Evolutionary conservation across 2,888 invertebrate genomes (phyloP), one percentile per base, ranked within the genome.

Genomic region (Portevinia maculata): DNA sequence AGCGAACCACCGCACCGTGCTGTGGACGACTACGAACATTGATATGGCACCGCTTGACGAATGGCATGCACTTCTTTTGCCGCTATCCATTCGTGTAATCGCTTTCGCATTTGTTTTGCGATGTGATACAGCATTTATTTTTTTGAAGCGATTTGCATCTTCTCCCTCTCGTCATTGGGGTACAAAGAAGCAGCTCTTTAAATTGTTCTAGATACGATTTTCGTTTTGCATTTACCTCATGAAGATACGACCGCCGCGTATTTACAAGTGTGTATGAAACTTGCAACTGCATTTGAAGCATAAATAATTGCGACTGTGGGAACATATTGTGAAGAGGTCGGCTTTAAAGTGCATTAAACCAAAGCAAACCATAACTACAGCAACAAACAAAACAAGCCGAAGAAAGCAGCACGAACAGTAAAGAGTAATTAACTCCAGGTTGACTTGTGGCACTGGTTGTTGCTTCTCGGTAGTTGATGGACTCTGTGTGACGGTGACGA

Each of bases 351-450:
- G 48, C 53, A 64, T 19, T 44, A 55, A 46, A 13, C 50, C 39
- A 32, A 8, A n/a, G 13, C 30, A 62, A 39, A 44, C 15, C 19
- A 37, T 9, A 21, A 17, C n/a, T 15, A n/a, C n/a, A n/a, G 41
- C 24, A 32, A 21, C 32, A 62, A n/a, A n/a, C n/a, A n/a, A n/a
- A n/a, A n/a, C n/a, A n/a, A n/a, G n/a, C 19, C 34, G 46, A 71
- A 53, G 74, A 79, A 69, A 74, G 62, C 55, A 57, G 57, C 52
- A 76, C 81, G 65, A 81, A 81, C 81, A 65, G 78, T 71, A 67
- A 73, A 83, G 76, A 78, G 83, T 83, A 83, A 83, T 83, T 83
- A 83, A 83, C 83, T 83, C 78, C 71, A 78, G 78, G 83, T 78
- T 83, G 71, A 78, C 83, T 83, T 59, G 46, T 62, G 76, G 32